A percentile compares a stretch with the other conserved stretches of the same genome.
phyloP scores from a whole-genome alignment of 2,888 invertebrate genomes.

The Cybosia mesomella region DNA sequence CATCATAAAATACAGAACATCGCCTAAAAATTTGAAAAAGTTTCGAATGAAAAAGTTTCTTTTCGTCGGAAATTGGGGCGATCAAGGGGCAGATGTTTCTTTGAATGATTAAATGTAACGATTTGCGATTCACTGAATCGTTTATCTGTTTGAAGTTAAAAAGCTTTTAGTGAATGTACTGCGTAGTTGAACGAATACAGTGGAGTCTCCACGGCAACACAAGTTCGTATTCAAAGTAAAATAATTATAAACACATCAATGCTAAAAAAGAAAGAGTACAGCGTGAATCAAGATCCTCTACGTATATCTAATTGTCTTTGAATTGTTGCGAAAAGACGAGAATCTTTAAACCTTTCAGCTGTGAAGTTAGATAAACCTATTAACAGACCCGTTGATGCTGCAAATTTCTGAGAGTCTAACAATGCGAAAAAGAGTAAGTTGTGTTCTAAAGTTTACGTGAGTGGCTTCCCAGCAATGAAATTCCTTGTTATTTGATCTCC shows the following conservation, averaged over 20 bases:
- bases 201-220: background rate
- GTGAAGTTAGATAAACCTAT: no score
- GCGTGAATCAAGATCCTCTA: background rate
- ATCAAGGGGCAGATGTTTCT: slow-evolving; percentile 48
- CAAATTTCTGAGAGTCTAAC: no score
- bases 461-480: no score
- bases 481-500: no score
- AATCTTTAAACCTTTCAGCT: no score
- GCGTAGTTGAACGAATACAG: slow-evolving; percentile 4
- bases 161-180: slow-evolving; percentile 16
- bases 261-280: background rate
- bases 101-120: slow-evolving; percentile 46
- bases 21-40: slow-evolving; percentile 37
- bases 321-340: background rate
- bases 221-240: slow-evolving; percentile 1
- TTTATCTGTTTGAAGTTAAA: slow-evolving; percentile 31
- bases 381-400: no score
- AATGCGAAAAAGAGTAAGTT: no score
- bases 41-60: slow-evolving; percentile 43
- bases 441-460: no score
- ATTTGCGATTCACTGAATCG: slow-evolving; percentile 37
- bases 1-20: slow-evolving; percentile 38
- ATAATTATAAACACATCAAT: background rate
- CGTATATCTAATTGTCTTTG: background rate
- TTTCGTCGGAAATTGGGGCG: slow-evolving; percentile 41